phyloP scores from a whole-genome alignment of 2,113 vertebrate genomes.

The Oncorhynchus mykiss region DNA sequence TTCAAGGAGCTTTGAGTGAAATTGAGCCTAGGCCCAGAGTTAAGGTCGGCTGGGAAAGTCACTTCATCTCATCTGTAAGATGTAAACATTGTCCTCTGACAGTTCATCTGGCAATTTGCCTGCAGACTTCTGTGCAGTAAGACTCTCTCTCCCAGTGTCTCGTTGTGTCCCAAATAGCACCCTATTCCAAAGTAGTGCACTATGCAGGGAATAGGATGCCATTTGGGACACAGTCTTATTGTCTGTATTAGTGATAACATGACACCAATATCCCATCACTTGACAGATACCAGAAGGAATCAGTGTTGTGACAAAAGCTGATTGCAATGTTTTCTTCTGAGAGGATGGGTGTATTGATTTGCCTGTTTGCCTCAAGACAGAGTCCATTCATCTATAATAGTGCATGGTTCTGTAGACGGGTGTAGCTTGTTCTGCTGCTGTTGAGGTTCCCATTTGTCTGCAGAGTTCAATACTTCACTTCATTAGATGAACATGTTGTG shows the following conservation, averaged over 20 bases:
- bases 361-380: neutral
- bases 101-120: conserved; percentile 8
- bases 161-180: no score
- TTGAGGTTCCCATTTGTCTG: neutral
- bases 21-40: neutral
- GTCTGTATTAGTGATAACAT: conserved; percentile 1
- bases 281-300: conserved; percentile 3
- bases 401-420: neutral
- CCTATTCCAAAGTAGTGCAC: no score
- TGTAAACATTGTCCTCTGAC: conserved; percentile 11
- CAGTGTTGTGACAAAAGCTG: conserved; percentile 4
- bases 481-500: conserved; percentile 1
- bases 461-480: neutral
- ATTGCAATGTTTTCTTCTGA: neutral
- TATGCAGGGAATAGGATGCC: no score
- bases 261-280: conserved; percentile 19
- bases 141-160: conserved; percentile 10
- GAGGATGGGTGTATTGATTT: neutral
- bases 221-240: no score
- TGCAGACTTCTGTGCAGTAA: neutral
- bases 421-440: neutral
- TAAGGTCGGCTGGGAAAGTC: conserved; percentile 14
- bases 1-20: neutral
- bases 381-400: neutral
- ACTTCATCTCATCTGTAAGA: conserved; percentile 7